Percentiles rank a stretch among this genome's conserved stretches.
Evolutionary conservation across 2,888 invertebrate genomes (phyloP).

Genomic region (Phrixothrix hirtus): DNA sequence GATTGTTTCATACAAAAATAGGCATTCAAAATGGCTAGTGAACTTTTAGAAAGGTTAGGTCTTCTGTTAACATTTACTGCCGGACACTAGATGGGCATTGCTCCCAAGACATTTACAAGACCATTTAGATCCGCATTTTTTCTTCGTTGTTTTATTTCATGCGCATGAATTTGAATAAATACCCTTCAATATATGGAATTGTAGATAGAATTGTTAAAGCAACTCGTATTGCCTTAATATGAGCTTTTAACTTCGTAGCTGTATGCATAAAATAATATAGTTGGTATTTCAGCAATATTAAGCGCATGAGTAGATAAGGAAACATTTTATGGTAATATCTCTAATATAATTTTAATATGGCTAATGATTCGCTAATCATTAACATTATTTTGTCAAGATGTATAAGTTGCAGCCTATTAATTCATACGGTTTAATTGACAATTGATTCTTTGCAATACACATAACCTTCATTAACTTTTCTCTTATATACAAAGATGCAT

Average conservation of each 20-base stretch:
- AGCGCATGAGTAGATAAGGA: too few species aligned
- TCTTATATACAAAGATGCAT: too few species aligned
- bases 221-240: background rate
- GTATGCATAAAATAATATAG: background rate
- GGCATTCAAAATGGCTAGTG: conserved; percentile 34
- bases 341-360: too few species aligned
- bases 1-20: conserved; percentile 32
- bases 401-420: too few species aligned
- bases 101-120: conserved; percentile 33
- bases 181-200: conserved; percentile 19
- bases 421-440: too few species aligned
- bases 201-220: conserved; percentile 8
- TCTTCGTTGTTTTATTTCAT: conserved; percentile 27
- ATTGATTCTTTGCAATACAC: conserved; percentile 35
- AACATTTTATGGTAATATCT: too few species aligned
- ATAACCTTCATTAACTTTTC: too few species aligned
- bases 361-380: conserved; percentile 9
- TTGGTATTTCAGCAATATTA: too few species aligned
- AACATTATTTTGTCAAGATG: conserved; percentile 11
- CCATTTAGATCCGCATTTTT: conserved; percentile 21
- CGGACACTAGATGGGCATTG: conserved; percentile 35
- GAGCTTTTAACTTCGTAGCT: background rate
- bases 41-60: conserved; percentile 37
- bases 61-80: conserved; percentile 36
- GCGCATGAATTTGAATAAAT: conserved; percentile 31